Base-by-base conservation (phyloP, 2,797 vertebrate species). In the Halcyon badia region DNA sequence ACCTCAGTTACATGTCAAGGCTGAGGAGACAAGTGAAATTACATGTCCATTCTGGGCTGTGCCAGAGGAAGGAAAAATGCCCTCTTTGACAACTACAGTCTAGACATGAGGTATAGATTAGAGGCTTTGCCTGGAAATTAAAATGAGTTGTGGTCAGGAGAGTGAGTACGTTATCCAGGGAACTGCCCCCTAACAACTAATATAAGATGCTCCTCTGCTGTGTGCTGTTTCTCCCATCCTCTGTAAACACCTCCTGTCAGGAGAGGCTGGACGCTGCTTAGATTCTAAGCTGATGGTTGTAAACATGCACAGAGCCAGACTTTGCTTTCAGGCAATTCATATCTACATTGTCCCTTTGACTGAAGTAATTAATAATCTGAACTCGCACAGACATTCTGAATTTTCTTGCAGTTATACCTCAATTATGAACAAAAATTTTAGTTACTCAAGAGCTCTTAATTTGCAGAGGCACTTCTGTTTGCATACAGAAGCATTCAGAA, bases 1-100 rank as follows among this genome's bases (percentile, higher is more conserved):
- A 37, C 14, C 56, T 88, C 85, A 86, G 66, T 44, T 76, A 12
- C 77, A 26, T 22, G 70, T 90, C 89, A 89, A 79, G 93, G 87
- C 56, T 89, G 91, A 90, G 70, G 48, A 62, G 83, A 90, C 57
- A 54, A 0, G 0, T 49, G 48, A 79, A 94, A 91, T 97, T 90
- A n/a, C 65, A 58, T 2, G 26, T 79, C 70, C 10, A 1, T 44
- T 88, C 48, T 84, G 66, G 72, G 73, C 56, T 0, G 0, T 58
- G 51, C 72, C n/a, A 79, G 49, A 62, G 62, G 76, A 79, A 88
- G 39, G 39, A 85, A 78, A 79, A 79, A 48, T 39, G n/a, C 41
- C 26, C 17, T 49, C 28, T 87, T 89, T 94, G 87, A 86, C 35
- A 90, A 4, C 39, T 66, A 5, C 41, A 70, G 52, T 22, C 44